A percentile compares a stretch with the other conserved stretches of the same genome.
Conservation (phyloP, 2,888 invertebrate genomes). For the Oscheius sp. region DNA sequence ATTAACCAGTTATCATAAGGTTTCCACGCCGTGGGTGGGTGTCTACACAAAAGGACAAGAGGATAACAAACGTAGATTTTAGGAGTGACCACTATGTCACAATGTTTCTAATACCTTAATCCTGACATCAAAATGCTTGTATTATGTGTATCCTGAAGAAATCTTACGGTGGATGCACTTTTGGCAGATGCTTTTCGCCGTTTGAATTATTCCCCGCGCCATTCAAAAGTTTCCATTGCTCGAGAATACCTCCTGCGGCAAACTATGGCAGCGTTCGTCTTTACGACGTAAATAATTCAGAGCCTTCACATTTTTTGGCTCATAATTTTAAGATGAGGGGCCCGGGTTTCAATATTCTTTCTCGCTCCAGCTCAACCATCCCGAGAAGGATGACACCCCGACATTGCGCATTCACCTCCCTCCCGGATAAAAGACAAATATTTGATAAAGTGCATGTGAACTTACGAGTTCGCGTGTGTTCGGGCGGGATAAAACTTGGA, state of each 20-base stretch:
- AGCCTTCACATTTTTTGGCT: neutral
- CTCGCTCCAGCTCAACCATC: neutral
- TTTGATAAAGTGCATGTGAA: conserved; percentile 31
- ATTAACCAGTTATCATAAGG: too few species aligned
- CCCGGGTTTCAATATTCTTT: neutral
- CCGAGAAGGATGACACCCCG: neutral
- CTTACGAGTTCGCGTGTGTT: conserved; percentile 7
- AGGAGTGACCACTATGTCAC: too few species aligned
- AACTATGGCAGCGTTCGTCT: neutral
- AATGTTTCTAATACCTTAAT: too few species aligned
- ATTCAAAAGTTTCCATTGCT: neutral
- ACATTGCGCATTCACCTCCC: neutral
- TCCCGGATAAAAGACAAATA: conserved; percentile 30
- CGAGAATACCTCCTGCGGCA: neutral
- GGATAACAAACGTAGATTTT: too few species aligned
- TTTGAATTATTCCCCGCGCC: neutral
- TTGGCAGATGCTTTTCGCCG: too few species aligned
- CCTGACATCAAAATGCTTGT: too few species aligned
- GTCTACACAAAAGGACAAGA: too few species aligned
- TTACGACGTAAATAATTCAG: neutral
- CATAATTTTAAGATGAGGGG: too few species aligned
- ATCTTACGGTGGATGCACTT: too few species aligned
- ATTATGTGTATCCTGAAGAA: too few species aligned
- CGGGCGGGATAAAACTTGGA: conserved; percentile 26
- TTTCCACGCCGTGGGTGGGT: too few species aligned